Evolutionary conservation across 2,888 invertebrate genomes (phyloP).

Genomic region (Acrocyrtus sp.): DNA sequence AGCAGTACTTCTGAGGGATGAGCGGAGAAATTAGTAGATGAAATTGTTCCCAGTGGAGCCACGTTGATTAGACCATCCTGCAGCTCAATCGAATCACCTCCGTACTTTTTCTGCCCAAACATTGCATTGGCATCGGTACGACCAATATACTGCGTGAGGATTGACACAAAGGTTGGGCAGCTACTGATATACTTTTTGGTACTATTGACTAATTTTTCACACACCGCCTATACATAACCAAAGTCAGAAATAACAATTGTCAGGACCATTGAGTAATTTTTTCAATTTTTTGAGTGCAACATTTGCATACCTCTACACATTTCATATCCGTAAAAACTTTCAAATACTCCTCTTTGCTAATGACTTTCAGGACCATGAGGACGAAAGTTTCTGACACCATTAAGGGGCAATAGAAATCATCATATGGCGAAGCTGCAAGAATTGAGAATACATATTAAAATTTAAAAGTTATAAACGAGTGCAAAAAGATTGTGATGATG

Average conservation of each 20-base stretch:
- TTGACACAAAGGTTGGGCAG: conserved; percentile 61
- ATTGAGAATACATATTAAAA: neutral
- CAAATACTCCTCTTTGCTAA: conserved; percentile 81
- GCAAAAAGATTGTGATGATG: neutral
- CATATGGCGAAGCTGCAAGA: conserved; percentile 57
- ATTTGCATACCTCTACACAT: conserved; percentile 59
- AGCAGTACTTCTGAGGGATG: conserved; percentile 91
- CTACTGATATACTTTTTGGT: conserved; percentile 60
- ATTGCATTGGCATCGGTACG: conserved; percentile 57
- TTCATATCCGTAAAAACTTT: conserved; percentile 73
- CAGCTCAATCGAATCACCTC: conserved; percentile 70
- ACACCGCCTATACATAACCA: conserved; percentile 54
- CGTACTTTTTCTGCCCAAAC: conserved; percentile 60
- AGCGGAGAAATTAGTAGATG: conserved; percentile 84
- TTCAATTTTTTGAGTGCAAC: neutral
- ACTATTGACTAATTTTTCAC: conserved; percentile 61
- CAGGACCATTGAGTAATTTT: too few species aligned
- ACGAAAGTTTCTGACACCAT: conserved; percentile 84
- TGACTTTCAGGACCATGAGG: conserved; percentile 81
- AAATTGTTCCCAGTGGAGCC: conserved; percentile 85
- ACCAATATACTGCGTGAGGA: conserved; percentile 62
- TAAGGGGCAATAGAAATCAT: conserved; percentile 62
- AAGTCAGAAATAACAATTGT: too few species aligned
- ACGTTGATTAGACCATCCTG: conserved; percentile 87
- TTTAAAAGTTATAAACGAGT: neutral